Conservation (phyloP, 2,888 invertebrate species). For the Blera fallax region DNA sequence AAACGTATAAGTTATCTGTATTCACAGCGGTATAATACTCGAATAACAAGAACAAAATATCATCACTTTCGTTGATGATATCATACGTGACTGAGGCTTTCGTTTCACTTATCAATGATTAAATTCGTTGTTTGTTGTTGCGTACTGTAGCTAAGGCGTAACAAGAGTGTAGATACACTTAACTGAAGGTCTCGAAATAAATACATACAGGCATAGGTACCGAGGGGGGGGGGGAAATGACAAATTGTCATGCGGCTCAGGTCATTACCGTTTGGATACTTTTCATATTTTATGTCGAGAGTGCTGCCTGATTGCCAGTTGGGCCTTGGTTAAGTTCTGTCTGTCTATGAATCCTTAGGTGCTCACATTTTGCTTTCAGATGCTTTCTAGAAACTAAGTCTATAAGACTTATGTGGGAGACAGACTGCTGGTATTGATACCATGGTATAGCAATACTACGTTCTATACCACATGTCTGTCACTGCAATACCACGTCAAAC, state of each 20-base stretch:
- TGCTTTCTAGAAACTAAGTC: too few species aligned
- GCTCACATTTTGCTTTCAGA: too few species aligned
- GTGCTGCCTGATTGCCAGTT: background rate
- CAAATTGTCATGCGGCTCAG: background rate
- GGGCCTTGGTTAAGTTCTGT: background rate
- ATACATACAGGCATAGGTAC: background rate
- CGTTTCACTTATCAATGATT: conserved; percentile 30
- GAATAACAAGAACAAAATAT: background rate
- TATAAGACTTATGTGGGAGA: too few species aligned
- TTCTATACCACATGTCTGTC: too few species aligned
- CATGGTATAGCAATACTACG: too few species aligned
- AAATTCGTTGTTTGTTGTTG: conserved; percentile 25
- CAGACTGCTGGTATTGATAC: too few species aligned
- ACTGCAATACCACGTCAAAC: too few species aligned
- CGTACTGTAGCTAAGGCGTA: background rate
- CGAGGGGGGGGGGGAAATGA: background rate
- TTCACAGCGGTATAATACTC: background rate
- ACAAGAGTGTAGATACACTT: background rate
- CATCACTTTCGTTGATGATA: conserved; percentile 60
- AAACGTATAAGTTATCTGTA: background rate
- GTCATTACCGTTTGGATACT: background rate
- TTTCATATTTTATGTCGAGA: background rate
- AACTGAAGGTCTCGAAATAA: background rate
- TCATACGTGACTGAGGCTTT: conserved; percentile 25
- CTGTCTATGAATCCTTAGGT: background rate